Evolutionary conservation across 1,140 invertebrate species (phyloP).

Genomic region (Sarcophaga peregrina): DNA sequence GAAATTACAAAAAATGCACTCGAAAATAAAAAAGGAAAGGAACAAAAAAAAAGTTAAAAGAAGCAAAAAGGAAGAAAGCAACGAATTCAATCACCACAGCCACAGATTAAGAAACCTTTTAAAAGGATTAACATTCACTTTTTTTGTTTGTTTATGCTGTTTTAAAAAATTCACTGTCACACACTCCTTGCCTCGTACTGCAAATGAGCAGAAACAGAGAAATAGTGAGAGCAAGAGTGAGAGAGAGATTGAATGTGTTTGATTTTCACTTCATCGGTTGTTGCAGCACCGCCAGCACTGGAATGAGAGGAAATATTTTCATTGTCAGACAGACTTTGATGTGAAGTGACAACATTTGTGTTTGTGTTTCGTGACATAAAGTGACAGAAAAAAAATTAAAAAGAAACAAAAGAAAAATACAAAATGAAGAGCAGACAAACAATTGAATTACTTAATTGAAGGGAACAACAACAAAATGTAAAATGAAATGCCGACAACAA

Average conservation of each 20-base stretch:
- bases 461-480: background rate
- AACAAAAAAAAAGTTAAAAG: background rate
- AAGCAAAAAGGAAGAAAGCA: background rate
- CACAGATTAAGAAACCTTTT: slow-evolving; percentile 65
- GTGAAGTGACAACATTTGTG: background rate
- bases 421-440: slow-evolving; percentile 1
- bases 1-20: too few species aligned
- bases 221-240: background rate
- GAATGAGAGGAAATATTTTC: too few species aligned
- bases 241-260: background rate
- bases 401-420: too few species aligned
- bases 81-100: slow-evolving; percentile 50
- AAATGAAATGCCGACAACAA: background rate
- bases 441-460: slow-evolving; percentile 40
- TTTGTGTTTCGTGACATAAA: slow-evolving; percentile 37
- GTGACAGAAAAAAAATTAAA: background rate
- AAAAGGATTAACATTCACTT: slow-evolving; percentile 56
- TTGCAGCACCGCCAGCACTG: background rate
- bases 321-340: background rate
- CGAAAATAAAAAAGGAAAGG: too few species aligned
- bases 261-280: slow-evolving; percentile 27
- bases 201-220: background rate
- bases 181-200: background rate
- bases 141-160: background rate
- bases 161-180: background rate